Evolutionary conservation across 2,888 invertebrate genomes (phyloP), one percentile per base, ranked within the genome.

Genomic region (Drosophila melanocephala): DNA sequence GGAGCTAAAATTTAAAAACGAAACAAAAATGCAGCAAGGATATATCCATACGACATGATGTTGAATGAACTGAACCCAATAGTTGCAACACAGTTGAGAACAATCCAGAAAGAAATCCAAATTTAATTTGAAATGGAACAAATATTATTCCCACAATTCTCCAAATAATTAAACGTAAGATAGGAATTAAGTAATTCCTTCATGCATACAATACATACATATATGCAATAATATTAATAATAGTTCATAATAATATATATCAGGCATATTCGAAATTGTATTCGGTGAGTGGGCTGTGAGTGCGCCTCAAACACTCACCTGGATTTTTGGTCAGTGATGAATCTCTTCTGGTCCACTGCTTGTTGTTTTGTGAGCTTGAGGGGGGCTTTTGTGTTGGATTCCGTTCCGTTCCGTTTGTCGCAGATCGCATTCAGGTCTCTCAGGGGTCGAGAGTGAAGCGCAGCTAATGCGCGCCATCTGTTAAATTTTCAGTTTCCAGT

Each of bases 381-480:
- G 19, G 62, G 30, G 10, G 12, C 0, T 22, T 44, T 22, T 30
- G 28, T 33, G 51, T 19, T 28, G 52, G n/a, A n/a, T 52, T 52
- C 32, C 30, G 52, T 14, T 35, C 19, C 35, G 37, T 42, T 28
- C 32, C 51, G 30, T 52, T 55, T 55, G 64, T 65, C 62, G 77
- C 64, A 58, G 35, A 30, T 64, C 66, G 30, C 50, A 26, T 26
- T 47, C 26, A 26, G 26, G 26, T 67, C 86, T 84, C 85, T 74
- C 28, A 28, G 77, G 86, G 84, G 83, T 66, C 77, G 80, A 81
- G 78, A 81, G 72, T 76, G 87, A 87, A 78, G 87, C 87, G 87
- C 83, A 78, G 75, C 89, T 90, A 90, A 90, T 90, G 75, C 79
- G 89, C 76, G 81, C 81, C 90, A 90, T 90, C 90, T 90, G 90